These are phyloP conservation scores for Drosophila bunnanda DNA, from an alignment of 2,888 invertebrate species.

Conservation along the genomic window DNA sequence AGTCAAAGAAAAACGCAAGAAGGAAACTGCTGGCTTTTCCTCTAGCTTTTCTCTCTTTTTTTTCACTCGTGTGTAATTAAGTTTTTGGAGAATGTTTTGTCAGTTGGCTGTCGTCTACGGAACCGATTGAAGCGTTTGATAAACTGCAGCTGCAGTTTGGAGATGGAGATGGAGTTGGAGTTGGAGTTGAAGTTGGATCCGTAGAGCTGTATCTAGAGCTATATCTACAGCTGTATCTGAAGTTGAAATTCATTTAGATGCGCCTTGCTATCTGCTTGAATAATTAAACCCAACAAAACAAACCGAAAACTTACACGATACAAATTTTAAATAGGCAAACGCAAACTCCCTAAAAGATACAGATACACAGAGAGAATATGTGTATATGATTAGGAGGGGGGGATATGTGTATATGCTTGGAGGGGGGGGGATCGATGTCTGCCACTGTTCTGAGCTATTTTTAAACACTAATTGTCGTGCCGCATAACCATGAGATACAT, in stretches of 20 bases:
- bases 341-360: background rate
- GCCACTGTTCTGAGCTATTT: conserved; percentile 32
- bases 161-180: background rate
- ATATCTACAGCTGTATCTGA: background rate
- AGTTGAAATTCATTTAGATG: conserved; percentile 34
- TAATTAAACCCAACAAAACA: conserved; percentile 28
- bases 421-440: conserved; percentile 22
- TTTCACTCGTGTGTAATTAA: conserved; percentile 27
- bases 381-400: background rate
- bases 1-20: conserved; percentile 14
- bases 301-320: conserved; percentile 21
- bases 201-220: background rate
- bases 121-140: conserved; percentile 35
- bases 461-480: conserved; percentile 36
- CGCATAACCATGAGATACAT: conserved; percentile 38
- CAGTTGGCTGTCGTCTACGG: conserved; percentile 37
- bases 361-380: background rate
- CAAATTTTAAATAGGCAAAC: conserved; percentile 5
- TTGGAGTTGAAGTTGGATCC: background rate
- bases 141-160: conserved; percentile 35
- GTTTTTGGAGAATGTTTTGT: conserved; percentile 41
- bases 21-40: conserved; percentile 8
- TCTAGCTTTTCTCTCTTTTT: background rate
- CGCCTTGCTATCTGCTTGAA: conserved; percentile 32
- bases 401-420: too few relatives aligned